Base-by-base conservation (phyloP, 1,140 invertebrate species). In the Idris sp. region DNA sequence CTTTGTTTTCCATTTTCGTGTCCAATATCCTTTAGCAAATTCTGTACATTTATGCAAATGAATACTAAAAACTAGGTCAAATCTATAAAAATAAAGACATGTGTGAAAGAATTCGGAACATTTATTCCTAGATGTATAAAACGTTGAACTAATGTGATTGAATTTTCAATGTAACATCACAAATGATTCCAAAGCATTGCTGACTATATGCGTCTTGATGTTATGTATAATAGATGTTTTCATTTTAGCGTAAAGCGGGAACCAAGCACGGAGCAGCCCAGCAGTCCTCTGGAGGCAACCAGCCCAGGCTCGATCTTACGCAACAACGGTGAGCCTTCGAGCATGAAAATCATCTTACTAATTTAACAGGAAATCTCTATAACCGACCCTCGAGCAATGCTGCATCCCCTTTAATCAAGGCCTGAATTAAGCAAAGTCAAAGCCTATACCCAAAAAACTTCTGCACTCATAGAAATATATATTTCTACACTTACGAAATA, bases 241-340 rank as follows among this genome's bases (percentile, higher is more conserved):
- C 58, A 80, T 89, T 89, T 80, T 81, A 90, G 89, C 77, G 86
- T 89, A 46, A 90, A 89, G 78, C 87, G 86, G 79, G 89, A 90
- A 77, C 86, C 88, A 33, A 85, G 81, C 73, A 87, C 85, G 65
- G 86, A 88, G 59, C 87, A 89, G 62, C 89, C 88, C 40, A 87
- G 84, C 77, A 90, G 89, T 81, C 89, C 89, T 77, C 81, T 89
- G 44, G 89, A 89, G 80, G 88, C 89, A 33, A 84, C 87, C 78
- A 90, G 88, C 79, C 88, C 89, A 36, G 84, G 83, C 56, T 87
- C 87, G 46, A 86, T 86, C 72, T 77, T 87, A 69, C 84, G 84
- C 74, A 88, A 87, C 79, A 86, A 84, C 80, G 87, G 87, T 88
- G 79, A 86, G 84, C 62, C 51, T 41, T 68, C 64, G 33, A 64